Percentiles rank a stretch among this genome's conserved stretches.
Conservation (phyloP, 2,113 vertebrate genomes). For the Actenoides hombroni region DNA sequence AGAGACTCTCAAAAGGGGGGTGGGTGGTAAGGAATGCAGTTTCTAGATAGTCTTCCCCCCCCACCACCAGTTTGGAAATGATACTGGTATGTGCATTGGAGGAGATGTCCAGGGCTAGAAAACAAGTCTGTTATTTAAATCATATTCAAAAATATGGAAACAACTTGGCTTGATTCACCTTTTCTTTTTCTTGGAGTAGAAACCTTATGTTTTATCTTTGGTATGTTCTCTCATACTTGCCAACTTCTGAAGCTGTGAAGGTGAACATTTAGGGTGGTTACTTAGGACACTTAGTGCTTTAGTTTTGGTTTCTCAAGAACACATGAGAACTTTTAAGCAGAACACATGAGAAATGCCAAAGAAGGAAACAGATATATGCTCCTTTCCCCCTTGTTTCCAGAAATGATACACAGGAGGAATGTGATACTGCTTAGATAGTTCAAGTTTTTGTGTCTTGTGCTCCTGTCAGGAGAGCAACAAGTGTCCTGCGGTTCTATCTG, state of each 20-base stretch:
- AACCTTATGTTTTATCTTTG: background rate
- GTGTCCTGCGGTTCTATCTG: background rate
- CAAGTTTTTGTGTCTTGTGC: background rate
- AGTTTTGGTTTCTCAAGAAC: background rate
- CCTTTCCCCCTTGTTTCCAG: background rate
- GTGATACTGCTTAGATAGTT: background rate
- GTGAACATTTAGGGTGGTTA: background rate
- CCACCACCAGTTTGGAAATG: background rate
- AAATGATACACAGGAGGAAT: background rate
- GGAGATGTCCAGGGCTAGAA: background rate
- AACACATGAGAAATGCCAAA: background rate
- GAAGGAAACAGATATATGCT: background rate
- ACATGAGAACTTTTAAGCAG: background rate
- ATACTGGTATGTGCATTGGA: background rate
- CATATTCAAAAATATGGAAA: conserved; percentile 11
- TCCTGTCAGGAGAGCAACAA: background rate
- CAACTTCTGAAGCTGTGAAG: background rate
- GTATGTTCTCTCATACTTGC: conserved; percentile 2
- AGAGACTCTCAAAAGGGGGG: background rate
- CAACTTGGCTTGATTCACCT: background rate
- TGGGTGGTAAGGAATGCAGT: background rate
- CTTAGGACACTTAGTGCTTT: background rate
- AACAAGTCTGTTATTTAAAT: conserved; percentile 46
- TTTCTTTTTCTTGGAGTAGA: background rate
- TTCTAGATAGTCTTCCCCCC: background rate